Evolutionary conservation across 2,797 vertebrate genomes (phyloP).

Genomic region (Numenius phaeopus): DNA sequence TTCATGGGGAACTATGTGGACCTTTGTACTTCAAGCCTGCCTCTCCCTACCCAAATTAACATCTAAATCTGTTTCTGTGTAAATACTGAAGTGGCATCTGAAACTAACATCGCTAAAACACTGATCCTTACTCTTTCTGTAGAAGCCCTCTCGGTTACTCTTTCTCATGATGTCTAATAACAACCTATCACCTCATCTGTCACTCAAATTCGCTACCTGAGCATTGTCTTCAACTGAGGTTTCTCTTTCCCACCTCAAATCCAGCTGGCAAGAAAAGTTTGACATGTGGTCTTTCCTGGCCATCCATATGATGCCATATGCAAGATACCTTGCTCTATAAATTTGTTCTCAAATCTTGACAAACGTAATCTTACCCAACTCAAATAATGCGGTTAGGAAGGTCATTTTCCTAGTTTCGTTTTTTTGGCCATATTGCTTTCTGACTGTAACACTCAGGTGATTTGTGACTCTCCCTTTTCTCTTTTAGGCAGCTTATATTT

Average conservation of each 20-base stretch:
- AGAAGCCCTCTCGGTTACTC: neutral
- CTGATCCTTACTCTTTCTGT: neutral
- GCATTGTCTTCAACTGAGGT: neutral
- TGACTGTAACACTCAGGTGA: neutral
- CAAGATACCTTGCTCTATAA: neutral
- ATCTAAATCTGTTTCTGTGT: neutral
- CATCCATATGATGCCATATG: neutral
- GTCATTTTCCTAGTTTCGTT: neutral
- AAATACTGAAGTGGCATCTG: neutral
- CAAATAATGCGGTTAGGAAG: neutral
- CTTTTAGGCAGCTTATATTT: neutral
- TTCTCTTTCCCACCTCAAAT: neutral
- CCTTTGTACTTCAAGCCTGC: neutral
- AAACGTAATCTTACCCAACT: neutral
- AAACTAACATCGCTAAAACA: neutral
- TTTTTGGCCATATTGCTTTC: neutral
- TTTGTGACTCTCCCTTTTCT: neutral
- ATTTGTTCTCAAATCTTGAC: neutral
- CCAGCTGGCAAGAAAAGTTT: neutral
- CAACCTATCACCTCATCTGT: neutral
- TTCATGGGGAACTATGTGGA: neutral
- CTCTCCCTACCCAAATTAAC: neutral
- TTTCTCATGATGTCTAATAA: neutral
- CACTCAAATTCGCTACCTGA: neutral
- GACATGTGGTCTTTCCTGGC: neutral